Conservation (phyloP, 1,140 invertebrate species). For the Limonius californicus region DNA sequence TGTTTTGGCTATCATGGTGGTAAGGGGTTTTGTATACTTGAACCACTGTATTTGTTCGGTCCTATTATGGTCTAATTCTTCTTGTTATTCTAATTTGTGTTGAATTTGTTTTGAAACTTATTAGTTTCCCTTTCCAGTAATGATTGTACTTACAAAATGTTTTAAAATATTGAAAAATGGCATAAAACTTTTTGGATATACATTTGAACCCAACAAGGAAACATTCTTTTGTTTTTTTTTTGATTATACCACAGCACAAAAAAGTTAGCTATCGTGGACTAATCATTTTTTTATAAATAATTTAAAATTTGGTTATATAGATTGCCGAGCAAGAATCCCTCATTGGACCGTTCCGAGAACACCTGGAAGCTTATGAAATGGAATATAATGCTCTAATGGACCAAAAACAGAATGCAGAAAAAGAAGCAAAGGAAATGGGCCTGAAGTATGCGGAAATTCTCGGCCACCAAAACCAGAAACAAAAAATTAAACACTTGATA, state of each 20-base stretch:
- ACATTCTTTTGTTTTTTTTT: too few species aligned
- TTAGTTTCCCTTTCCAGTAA: too few species aligned
- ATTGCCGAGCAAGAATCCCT: slow-evolving; percentile 33
- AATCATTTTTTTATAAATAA: slow-evolving; percentile 6
- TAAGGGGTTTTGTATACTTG: too few species aligned
- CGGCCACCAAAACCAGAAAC: slow-evolving; percentile 65
- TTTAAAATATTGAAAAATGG: too few species aligned
- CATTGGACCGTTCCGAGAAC: slow-evolving; percentile 36
- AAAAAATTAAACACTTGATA: slow-evolving; percentile 62
- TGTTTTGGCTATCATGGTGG: too few species aligned
- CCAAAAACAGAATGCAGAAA: slow-evolving; percentile 31
- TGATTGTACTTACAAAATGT: too few species aligned
- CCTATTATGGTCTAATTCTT: too few species aligned
- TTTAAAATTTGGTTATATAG: slow-evolving; percentile 19
- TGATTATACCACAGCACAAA: too few species aligned
- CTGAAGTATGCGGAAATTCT: slow-evolving; percentile 59
- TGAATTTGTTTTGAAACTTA: too few species aligned
- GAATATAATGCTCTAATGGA: slow-evolving; percentile 26
- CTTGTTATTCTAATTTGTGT: too few species aligned
- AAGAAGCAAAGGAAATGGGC: slow-evolving; percentile 48
- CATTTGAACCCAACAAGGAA: too few species aligned
- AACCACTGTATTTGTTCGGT: too few species aligned
- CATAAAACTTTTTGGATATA: background rate
- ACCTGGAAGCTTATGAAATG: slow-evolving; percentile 33
- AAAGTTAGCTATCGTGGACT: background rate